Conservation (phyloP, 1,140 invertebrate species). For the Orussus abietinus region DNA sequence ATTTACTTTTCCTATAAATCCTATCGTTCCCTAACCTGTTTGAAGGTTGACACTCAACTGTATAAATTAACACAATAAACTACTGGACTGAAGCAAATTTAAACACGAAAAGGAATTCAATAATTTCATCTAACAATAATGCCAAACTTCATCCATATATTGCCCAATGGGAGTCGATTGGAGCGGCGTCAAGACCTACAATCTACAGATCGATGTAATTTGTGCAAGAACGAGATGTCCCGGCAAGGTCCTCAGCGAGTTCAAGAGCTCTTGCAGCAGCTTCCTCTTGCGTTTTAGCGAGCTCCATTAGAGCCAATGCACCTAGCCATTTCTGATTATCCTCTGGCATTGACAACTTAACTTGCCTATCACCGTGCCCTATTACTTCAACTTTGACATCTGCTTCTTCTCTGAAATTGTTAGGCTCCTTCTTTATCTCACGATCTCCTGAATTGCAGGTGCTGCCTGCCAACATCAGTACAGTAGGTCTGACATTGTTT, state of each 20-base stretch:
- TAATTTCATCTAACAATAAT: too few relatives aligned
- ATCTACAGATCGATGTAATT: conserved; percentile 44
- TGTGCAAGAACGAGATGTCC: conserved; percentile 20
- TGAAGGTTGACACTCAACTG: too few relatives aligned
- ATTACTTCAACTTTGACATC: conserved; percentile 33
- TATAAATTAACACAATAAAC: too few relatives aligned
- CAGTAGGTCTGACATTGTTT: conserved; percentile 57
- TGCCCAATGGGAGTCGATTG: too few relatives aligned
- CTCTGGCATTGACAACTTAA: conserved; percentile 36
- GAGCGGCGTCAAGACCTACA: too few relatives aligned
- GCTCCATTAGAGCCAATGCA: conserved; percentile 65
- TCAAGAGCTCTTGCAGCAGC: conserved; percentile 24
- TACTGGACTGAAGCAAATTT: too few relatives aligned
- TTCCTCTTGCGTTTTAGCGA: conserved; percentile 51
- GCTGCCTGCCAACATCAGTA: conserved; percentile 53
- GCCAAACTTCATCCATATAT: too few relatives aligned
- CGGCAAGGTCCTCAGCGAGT: conserved; percentile 21
- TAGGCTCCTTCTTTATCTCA: conserved; percentile 35
- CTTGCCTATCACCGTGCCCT: conserved; percentile 34
- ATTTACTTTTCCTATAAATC: too few relatives aligned
- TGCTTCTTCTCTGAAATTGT: conserved; percentile 12
- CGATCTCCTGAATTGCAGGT: conserved; percentile 36
- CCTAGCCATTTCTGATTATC: conserved; percentile 59
- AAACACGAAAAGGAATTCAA: too few relatives aligned
- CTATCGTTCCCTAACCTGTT: too few relatives aligned